Base-by-base conservation (phyloP, 2,113 vertebrate species). In the Gopherus evgoodei region DNA sequence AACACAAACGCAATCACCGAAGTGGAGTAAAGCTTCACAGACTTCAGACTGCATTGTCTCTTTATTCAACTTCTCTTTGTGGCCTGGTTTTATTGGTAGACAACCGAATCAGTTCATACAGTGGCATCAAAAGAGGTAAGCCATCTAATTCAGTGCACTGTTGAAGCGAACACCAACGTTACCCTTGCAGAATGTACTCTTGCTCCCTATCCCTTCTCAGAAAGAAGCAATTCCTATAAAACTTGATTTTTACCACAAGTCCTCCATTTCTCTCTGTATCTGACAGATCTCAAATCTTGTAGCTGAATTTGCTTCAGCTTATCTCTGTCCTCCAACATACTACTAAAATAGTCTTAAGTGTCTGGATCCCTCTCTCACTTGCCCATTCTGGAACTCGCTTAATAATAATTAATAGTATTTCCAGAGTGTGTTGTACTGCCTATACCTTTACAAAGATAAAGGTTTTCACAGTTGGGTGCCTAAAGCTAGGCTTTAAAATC, bases 31-130 rank as follows among this genome's bases (percentile, higher is more conserved):
- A 99, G 89, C 98, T 99, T 59, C 98, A 99, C 47, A 98, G 99
- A 21, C 98, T 99, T 1, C 99, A 99, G 85, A 99, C 99, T 2
- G 99, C 99, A 0, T 98, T 99, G 4, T 99, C 99, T 0, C 98
- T 99, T 35, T 99, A 99, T 94, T 99, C 99, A 29, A 98, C 99
- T 3, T 99, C 99, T 1, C 99, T 99, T 8, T 99, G 99, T 59
- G 99, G 99, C 53, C 97, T 99, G 86, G 99, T 99, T 88, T 96
- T 99, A 59, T 94, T 99, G 87, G 99, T 99, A 1, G 99, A 99
- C 96, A 99, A 99, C 97, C 98, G 99, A 62, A 99, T 99, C 96
- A 99, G 99, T 97, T 99, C 99, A 8, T 99, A 99, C 72, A 99
- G 99, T 0, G 99, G 99, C 81, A 99, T 99, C 95, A 99, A 99